These are phyloP conservation scores for Piaya cayana DNA, from an alignment of 2,113 vertebrate genomes.

Conservation along the genomic window DNA sequence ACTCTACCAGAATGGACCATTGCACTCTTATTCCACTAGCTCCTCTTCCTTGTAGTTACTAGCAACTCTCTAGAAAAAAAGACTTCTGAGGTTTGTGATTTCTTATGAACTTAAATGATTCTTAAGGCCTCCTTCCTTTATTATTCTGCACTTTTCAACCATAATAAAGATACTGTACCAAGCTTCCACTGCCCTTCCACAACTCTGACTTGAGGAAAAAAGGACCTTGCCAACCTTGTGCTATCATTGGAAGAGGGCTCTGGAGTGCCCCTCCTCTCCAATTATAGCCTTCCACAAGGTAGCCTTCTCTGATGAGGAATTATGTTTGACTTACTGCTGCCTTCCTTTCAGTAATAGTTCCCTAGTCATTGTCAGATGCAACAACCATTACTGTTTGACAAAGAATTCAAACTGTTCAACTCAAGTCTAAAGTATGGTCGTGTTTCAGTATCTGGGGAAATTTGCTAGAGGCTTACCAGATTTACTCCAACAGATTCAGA, in stretches of 20 bases:
- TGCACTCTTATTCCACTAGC: not conserved
- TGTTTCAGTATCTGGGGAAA: not conserved
- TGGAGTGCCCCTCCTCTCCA: not conserved
- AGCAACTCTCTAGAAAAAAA: not conserved
- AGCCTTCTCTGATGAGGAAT: not conserved
- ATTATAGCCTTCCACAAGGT: rapidly evolving
- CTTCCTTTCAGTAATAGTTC: not conserved
- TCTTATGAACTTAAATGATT: not conserved
- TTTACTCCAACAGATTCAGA: not conserved
- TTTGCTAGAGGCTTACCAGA: not conserved
- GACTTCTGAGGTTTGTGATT: not conserved
- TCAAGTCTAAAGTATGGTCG: not conserved
- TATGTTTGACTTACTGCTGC: not conserved
- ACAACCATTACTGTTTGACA: not conserved
- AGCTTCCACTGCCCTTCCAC: not conserved
- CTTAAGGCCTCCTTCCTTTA: not conserved
- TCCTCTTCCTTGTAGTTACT: not conserved
- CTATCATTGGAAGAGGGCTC: not conserved
- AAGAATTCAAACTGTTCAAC: not conserved
- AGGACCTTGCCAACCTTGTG: not conserved
- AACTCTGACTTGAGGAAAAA: not conserved
- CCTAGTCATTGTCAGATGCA: not conserved
- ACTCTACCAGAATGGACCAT: not conserved
- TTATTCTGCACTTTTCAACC: not conserved
- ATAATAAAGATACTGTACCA: not conserved